Base-by-base conservation (phyloP, 2,113 vertebrate species). In the Loxodonta africana region DNA sequence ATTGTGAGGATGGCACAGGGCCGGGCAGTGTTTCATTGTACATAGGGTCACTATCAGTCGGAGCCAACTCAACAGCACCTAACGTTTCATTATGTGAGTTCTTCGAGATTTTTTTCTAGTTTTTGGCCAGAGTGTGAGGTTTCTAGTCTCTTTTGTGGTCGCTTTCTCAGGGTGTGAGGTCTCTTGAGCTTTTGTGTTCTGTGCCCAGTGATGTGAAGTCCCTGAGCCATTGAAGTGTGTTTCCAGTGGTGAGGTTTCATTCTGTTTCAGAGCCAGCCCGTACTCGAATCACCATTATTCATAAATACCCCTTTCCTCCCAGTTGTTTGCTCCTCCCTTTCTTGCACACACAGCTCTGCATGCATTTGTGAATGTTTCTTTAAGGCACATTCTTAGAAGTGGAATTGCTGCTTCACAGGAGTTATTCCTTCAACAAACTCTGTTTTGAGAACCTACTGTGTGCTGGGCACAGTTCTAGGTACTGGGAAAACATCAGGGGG, bases 141-240 rank as follows among this genome's bases (percentile, higher is more conserved):
- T 44, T 67, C 71, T 77, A 62, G 53, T 62, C 53, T 76, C 18
- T 83, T 85, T 65, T 74, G 37, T 28, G 60, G 26, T 90, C 51
- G 80, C 18, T 91, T 37, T 88, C 12, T 83, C 1, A 23, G 60
- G 62, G 53, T 77, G 73, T 69, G 46, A 82, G 9, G 44, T 86
- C 73, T 82, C 44, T 48, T 48, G 25, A 57, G 18, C 26, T 88
- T 82, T 83, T 69, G 44, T 82, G 28, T 44, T 46, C 33, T 53
- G 67, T 90, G 83, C 60, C 60, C 77, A 88, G 5, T 62, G 82
- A 71, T 63, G 44, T 96, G 83, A 95, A 30, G 28, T 65, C 21
- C 67, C 67, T 48, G 51, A 78, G 82, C 37, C 18, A 90, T 51
- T 30, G 60, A 20, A 11, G 6, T 63, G 53, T 81, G 18, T 67